phyloP scores from a whole-genome alignment of 2,113 vertebrate genomes.

The Vireo altiloquus region DNA sequence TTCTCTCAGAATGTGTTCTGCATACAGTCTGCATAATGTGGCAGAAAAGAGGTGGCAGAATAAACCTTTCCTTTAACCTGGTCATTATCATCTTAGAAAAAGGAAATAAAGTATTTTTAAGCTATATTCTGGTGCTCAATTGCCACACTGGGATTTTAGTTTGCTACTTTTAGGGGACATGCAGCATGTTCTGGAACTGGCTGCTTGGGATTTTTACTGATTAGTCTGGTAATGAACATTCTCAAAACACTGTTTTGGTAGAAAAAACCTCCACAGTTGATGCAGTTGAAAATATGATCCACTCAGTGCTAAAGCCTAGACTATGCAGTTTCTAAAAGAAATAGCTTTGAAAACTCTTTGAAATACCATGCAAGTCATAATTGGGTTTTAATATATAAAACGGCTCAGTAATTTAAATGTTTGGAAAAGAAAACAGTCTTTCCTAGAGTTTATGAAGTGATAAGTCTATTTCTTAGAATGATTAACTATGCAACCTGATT shows the following conservation, averaged over 20 bases:
- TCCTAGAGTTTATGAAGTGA: constrained; percentile 64
- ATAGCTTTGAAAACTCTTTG: constrained; percentile 29
- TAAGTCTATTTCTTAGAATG: constrained; percentile 53
- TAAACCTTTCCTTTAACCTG: neutral
- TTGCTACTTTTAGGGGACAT: neutral
- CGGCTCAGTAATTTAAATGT: constrained; percentile 62
- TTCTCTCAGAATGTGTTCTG: neutral
- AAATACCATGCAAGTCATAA: constrained; percentile 49
- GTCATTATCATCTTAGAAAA: neutral
- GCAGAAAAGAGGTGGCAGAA: neutral
- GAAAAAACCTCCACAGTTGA: neutral
- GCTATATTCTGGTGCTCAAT: neutral
- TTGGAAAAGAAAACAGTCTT: constrained; percentile 68
- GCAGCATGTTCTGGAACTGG: neutral
- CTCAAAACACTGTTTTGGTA: neutral
- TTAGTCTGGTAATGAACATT: neutral
- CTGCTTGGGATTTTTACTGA: neutral
- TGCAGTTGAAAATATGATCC: neutral
- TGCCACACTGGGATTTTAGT: neutral
- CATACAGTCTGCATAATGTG: neutral
- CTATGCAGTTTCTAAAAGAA: neutral
- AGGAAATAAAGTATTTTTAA: neutral
- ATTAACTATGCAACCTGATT: constrained; percentile 46
- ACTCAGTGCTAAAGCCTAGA: neutral
- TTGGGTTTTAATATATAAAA: constrained; percentile 63